A percentile compares a stretch with the other conserved stretches of the same genome.
Evolutionary conservation across 2,888 invertebrate species (phyloP).

Genomic region (Petrolisthes manimaculis): DNA sequence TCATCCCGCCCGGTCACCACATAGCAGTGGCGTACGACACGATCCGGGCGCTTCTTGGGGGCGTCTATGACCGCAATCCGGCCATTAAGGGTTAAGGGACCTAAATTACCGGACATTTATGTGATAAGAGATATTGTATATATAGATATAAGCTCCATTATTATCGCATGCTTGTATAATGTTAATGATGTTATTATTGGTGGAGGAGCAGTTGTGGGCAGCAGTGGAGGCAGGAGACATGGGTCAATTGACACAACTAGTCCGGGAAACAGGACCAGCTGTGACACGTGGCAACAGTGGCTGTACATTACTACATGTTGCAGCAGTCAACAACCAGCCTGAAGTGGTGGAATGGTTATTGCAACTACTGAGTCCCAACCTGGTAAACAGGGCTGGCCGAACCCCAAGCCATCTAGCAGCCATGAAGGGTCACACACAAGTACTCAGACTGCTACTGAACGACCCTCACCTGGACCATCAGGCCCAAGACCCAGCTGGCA

Average conservation of each 20-base stretch:
- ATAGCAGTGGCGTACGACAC: no score
- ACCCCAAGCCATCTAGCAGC: conserved; percentile 47
- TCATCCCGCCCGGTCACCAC: no score
- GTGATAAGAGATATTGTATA: no score
- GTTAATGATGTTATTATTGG: background rate
- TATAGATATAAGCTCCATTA: no score
- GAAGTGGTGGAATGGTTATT: conserved; percentile 21
- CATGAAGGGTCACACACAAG: conserved; percentile 35
- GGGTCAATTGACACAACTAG: background rate
- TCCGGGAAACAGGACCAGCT: conserved; percentile 29
- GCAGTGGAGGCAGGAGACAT: background rate
- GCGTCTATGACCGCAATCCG: no score
- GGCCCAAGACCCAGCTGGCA: conserved; percentile 21
- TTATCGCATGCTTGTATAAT: background rate
- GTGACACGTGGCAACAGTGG: conserved; percentile 14
- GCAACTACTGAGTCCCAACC: conserved; percentile 42
- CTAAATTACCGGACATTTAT: no score
- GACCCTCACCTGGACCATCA: conserved; percentile 26
- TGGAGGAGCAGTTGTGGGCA: background rate
- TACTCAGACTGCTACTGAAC: conserved; percentile 19
- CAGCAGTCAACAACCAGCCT: conserved; percentile 36
- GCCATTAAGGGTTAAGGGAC: no score
- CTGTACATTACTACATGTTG: conserved; percentile 33
- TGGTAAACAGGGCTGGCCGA: conserved; percentile 34
- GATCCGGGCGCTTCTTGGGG: no score